Conservation (phyloP, 1,140 invertebrate genomes). For the Bombus balteatus region DNA sequence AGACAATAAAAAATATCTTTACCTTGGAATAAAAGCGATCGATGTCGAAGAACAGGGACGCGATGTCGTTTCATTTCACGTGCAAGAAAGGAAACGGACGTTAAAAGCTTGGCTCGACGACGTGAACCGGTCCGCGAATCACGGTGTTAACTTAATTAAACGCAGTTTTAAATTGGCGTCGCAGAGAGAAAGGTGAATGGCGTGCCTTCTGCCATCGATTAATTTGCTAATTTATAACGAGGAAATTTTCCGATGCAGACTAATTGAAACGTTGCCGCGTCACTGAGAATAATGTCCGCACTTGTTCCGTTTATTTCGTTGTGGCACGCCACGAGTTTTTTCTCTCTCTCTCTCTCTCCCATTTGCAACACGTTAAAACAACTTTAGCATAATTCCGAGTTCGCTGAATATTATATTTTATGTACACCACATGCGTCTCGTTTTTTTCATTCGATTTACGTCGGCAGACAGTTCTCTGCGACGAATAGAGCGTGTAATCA, state of each 20-base stretch:
- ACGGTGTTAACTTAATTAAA: conserved; percentile 40
- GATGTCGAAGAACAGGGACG: background rate
- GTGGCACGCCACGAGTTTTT: background rate
- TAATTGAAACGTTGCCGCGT: conserved; percentile 40
- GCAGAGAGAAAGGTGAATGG: background rate
- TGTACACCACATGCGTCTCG: too few relatives aligned
- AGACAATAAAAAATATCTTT: background rate
- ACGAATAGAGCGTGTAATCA: background rate
- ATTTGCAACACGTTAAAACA: background rate
- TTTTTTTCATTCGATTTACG: conserved; percentile 19
- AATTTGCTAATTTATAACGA: conserved; percentile 47
- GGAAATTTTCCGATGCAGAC: conserved; percentile 25
- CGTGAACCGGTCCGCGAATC: background rate
- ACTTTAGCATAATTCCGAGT: background rate
- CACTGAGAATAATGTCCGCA: conserved; percentile 21
- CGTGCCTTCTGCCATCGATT: conserved; percentile 22
- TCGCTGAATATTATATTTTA: conserved; percentile 4
- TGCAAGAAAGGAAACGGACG: background rate
- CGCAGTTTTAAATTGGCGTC: conserved; percentile 38
- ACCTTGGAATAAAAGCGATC: background rate
- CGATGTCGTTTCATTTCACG: background rate
- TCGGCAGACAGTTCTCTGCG: background rate
- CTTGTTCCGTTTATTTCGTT: conserved; percentile 14
- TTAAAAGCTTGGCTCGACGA: background rate
- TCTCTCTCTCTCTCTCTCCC: background rate